Evolutionary conservation across 2,888 invertebrate genomes (phyloP), one percentile per base, ranked within the genome.

Genomic region (Drymonia ruficornis): DNA sequence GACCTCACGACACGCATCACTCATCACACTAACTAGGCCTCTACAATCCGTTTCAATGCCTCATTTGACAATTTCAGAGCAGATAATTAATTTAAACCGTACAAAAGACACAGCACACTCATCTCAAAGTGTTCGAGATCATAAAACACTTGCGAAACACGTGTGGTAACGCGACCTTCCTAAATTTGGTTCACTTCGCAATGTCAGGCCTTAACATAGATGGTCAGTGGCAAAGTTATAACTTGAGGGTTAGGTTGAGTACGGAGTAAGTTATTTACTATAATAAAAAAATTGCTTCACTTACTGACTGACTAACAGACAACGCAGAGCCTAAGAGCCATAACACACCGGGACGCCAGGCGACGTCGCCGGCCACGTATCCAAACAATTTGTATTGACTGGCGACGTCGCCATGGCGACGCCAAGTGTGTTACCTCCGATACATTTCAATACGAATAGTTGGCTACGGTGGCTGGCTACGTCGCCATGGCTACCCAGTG

Each of bases 81-180:
- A 40, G 9, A 40, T 40, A 40, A 40, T 40, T 16, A 40, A 40
- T 40, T 36, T 40, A 7, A 38, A 15, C 40, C 8, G n/a, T 12
- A 40, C 16, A 40, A 40, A 40, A 38, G 38, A 40, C 16, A n/a
- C 36, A 13, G n/a, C 36, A 40, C 16, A 40, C 16, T 38, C n/a
- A 36, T 36, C 40, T 40, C 11, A n/a, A 16, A 40, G 40, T 40
- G n/a, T 43, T 34, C 49, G 36, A 52, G 56, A 49, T 36, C 36
- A 59, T 53, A 53, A 56, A 46, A 50, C 49, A 36, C 44, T 73
- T 68, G 56, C 67, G 61, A 61, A 64, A 70, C 50, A 28, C 9
- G 36, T 72, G 55, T 69, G 38, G 72, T 53, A 76, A 74, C 13
- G 0, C 42, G 61, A 59, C 74, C 74, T 68, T 75, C 55, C 6